phyloP scores from a whole-genome alignment of 2,797 vertebrate species.

The Crocidura indochinensis region DNA sequence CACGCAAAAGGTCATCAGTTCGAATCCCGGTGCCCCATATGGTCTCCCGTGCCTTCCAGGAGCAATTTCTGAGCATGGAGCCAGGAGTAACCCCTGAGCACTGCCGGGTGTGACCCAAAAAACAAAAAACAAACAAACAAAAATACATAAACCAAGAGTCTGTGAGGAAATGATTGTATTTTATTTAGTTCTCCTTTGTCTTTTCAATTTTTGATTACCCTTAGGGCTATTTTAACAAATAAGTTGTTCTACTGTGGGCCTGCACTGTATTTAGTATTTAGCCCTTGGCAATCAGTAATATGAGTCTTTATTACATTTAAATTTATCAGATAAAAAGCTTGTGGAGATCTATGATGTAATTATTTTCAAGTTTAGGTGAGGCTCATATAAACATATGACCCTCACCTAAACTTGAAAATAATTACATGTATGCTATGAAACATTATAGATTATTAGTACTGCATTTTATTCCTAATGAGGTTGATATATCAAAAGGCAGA shows the following conservation, averaged over 20 bases:
- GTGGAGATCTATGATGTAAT: constrained; percentile 62
- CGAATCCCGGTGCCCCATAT: too few relatives aligned
- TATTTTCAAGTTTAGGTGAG: too few relatives aligned
- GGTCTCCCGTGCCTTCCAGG: too few relatives aligned
- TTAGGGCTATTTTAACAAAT: constrained; percentile 62
- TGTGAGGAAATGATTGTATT: constrained; percentile 50
- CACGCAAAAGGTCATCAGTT: too few relatives aligned
- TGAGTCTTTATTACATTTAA: constrained; percentile 67
- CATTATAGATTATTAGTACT: constrained; percentile 31
- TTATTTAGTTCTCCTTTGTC: constrained; percentile 56
- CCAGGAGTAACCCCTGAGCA: too few relatives aligned
- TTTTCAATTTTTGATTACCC: constrained; percentile 64
- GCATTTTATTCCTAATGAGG: constrained; percentile 57
- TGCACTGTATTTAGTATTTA: constrained; percentile 61
- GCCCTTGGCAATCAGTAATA: constrained; percentile 67
- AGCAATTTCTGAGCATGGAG: too few relatives aligned
- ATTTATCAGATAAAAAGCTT: constrained; percentile 63
- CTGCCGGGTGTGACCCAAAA: too few relatives aligned
- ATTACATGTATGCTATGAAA: constrained; percentile 58
- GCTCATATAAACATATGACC: too few relatives aligned
- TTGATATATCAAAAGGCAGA: constrained; percentile 32
- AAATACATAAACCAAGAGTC: constrained; percentile 13
- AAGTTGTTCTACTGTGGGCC: constrained; percentile 41
- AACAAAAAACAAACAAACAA: too few relatives aligned
- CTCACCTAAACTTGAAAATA: constrained; percentile 71